Percentiles rank a stretch among this genome's conserved stretches.
phyloP scores from a whole-genome alignment of 2,888 invertebrate genomes.

The Arenicola marina region DNA sequence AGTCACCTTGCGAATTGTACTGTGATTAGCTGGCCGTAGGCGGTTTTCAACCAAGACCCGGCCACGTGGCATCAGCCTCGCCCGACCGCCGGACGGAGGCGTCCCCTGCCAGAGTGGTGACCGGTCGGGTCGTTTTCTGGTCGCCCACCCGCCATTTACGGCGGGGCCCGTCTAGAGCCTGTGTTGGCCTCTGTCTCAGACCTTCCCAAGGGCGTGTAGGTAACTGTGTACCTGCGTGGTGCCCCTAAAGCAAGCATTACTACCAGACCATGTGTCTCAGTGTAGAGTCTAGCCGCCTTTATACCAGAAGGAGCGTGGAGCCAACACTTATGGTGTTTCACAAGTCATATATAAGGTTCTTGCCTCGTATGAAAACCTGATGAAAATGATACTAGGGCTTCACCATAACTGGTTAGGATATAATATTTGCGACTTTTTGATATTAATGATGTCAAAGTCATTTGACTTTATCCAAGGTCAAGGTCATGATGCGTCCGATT shows the following conservation, averaged over 20 bases:
- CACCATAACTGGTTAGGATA: too few species aligned
- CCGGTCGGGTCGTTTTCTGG: constrained; percentile 39
- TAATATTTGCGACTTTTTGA: too few species aligned
- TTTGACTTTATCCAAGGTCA: too few species aligned
- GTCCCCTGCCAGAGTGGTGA: constrained; percentile 29
- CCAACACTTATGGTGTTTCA: too few species aligned
- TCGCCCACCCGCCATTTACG: constrained; percentile 33
- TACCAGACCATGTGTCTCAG: constrained; percentile 31
- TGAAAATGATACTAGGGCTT: too few species aligned
- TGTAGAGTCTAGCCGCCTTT: too few species aligned
- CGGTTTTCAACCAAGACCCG: constrained; percentile 39
- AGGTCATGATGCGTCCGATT: too few species aligned
- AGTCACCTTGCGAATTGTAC: constrained; percentile 45
- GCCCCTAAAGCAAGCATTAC: constrained; percentile 49
- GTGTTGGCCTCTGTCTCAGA: constrained; percentile 46
- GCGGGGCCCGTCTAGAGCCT: constrained; percentile 42
- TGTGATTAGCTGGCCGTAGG: constrained; percentile 40
- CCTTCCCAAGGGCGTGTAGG: constrained; percentile 47
- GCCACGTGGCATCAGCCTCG: constrained; percentile 34
- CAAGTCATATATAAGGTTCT: too few species aligned
- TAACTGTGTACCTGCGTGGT: constrained; percentile 37
- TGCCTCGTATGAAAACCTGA: too few species aligned
- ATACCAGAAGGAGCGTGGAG: too few species aligned
- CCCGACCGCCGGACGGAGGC: constrained; percentile 12
- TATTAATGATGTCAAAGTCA: too few species aligned